Evolutionary conservation across 2,888 invertebrate genomes (phyloP), one percentile per base, ranked within the genome.

Genomic region (Chaitophorus viminalis): DNA sequence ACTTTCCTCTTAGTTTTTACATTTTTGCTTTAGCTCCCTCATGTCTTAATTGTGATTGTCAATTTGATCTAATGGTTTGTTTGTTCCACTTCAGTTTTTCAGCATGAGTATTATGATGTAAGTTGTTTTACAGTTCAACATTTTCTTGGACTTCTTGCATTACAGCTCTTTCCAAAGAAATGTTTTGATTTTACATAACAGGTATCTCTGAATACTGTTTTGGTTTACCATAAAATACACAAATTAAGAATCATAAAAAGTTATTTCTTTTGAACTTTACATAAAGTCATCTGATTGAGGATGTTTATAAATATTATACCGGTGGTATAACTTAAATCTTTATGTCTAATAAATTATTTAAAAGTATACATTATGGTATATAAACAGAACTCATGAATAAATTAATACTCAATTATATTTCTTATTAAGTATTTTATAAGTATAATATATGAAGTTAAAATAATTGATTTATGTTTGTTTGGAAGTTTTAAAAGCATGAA

Each of bases 61-160:
- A 18, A 54, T 68, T 68, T 39, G n/a, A 46, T 68, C 68, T 68
- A 36, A 36, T 18, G 9, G 36, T 79, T 65, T 79, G 54, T 54
- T 33, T 54, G 78, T 78, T 78, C 33, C 1, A 33, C 33, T 54
- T 54, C 25, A 8, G n/a, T 54, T 78, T 78, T 54, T 54, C 25
- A 54, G 77, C 78, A 78, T 78, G 78, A 78, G 52, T 33, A 21
- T 21, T 33, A 21, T 21, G 72, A 72, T 72, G 72, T 36, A 33
- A 18, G 21, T 72, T n/a, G n/a, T 36, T n/a, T 36, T 36, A 17
- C 36, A 17, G 18, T 78, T 33, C 39, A 6, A 33, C 21, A 25
- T 25, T 31, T 11, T 33, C 6, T 54, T 60, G 78, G 21, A 21
- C 60, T 4, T 25, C 68, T n/a, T 68, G n/a, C 9, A 68, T 68